Conservation (phyloP, 2,888 invertebrate genomes). For the Keiferia lycopersicella region DNA sequence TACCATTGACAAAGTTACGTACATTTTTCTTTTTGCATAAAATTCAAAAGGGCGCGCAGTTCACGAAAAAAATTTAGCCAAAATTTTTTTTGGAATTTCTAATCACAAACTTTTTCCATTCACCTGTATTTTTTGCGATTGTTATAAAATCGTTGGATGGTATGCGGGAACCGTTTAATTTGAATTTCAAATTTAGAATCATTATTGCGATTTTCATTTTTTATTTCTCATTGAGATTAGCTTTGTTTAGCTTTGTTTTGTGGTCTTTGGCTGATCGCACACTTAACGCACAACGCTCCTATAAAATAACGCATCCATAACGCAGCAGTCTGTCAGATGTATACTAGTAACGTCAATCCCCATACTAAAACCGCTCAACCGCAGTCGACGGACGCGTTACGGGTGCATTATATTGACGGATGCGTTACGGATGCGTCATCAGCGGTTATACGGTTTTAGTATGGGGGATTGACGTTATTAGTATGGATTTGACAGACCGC, state of each 20-base stretch:
- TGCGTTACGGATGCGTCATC: too few species aligned
- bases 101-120: conserved; percentile 5
- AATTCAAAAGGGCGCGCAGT: not conserved
- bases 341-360: too few species aligned
- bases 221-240: not conserved
- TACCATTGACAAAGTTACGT: not conserved
- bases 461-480: too few species aligned
- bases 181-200: conserved; percentile 19
- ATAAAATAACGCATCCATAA: too few species aligned
- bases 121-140: conserved; percentile 14
- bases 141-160: conserved; percentile 10
- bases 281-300: too few species aligned
- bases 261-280: too few species aligned
- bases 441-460: too few species aligned
- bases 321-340: too few species aligned
- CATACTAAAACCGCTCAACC: too few species aligned
- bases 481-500: too few species aligned
- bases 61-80: not conserved
- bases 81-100: conserved; percentile 13
- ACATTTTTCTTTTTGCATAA: not conserved
- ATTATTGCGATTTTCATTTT: conserved; percentile 17
- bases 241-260: conserved; percentile 1
- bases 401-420: too few species aligned
- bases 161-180: conserved; percentile 15
- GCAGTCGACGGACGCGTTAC: too few species aligned